phyloP scores from a whole-genome alignment of 2,113 vertebrate genomes.

The Beaufortia kweichowensis region DNA sequence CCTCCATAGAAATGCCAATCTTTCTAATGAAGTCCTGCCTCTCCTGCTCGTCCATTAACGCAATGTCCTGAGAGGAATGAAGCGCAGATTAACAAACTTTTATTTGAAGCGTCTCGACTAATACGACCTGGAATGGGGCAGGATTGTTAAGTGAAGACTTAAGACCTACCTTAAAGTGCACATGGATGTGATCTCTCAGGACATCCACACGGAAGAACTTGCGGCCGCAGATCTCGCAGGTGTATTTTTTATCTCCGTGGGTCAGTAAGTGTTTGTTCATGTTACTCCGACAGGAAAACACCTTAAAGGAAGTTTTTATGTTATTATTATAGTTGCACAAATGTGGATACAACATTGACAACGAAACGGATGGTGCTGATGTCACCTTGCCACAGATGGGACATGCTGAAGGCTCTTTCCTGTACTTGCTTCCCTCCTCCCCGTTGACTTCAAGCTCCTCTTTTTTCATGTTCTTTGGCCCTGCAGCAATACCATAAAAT shows the following conservation, averaged over 20 bases:
- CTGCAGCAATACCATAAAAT: conserved; percentile 69
- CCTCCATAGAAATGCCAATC: conserved; percentile 93
- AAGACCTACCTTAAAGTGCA: conserved; percentile 99
- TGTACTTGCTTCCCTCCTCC: conserved; percentile 89
- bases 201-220: conserved; percentile 98
- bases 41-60: conserved; percentile 95
- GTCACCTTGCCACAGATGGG: conserved; percentile 93
- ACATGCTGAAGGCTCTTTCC: conserved; percentile 95
- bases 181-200: conserved; percentile 95
- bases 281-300: conserved; percentile 97
- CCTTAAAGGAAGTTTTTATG: conserved; percentile 66
- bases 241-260: conserved; percentile 98
- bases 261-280: conserved; percentile 99
- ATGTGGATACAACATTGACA: background rate
- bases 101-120: no score
- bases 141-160: no score
- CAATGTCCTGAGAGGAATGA: conserved; percentile 84
- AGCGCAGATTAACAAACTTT: background rate
- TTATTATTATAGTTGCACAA: background rate
- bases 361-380: background rate
- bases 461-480: conserved; percentile 88
- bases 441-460: conserved; percentile 89
- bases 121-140: no score
- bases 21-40: conserved; percentile 93
- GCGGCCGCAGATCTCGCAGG: conserved; percentile 96